A percentile compares a stretch with the other conserved stretches of the same genome.
Conservation (phyloP, 2,797 vertebrate species). For the Syncerus caffer region DNA sequence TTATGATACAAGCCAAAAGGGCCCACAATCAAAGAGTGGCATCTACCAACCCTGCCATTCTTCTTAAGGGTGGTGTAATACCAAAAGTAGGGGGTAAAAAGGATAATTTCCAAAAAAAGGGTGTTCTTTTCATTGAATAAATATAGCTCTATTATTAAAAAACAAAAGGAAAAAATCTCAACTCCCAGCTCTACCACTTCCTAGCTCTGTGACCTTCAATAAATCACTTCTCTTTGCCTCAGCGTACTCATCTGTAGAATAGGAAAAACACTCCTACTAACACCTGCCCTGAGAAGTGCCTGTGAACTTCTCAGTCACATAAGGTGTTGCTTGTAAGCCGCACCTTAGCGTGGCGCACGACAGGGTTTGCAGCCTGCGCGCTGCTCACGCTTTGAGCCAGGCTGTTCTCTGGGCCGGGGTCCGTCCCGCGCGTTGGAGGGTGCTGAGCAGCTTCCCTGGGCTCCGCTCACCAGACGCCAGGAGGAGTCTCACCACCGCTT, state of each 20-base stretch:
- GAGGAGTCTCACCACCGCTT: background rate
- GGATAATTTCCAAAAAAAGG: background rate
- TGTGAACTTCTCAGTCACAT: too few relatives aligned
- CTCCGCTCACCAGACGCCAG: background rate
- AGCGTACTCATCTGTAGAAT: background rate
- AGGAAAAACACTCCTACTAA: background rate
- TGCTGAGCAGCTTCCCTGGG: background rate
- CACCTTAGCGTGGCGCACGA: fast-evolving
- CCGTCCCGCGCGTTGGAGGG: fast-evolving
- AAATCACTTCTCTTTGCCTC: background rate
- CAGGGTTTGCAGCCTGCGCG: background rate
- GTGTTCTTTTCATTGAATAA: background rate
- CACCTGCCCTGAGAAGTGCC: background rate
- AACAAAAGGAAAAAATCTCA: background rate
- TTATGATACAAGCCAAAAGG: background rate
- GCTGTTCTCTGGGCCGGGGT: background rate
- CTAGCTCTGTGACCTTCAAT: background rate
- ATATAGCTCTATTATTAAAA: background rate
- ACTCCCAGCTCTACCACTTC: background rate
- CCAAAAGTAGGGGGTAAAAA: background rate
- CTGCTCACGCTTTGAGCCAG: background rate
- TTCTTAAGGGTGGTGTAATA: background rate
- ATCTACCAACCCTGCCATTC: background rate
- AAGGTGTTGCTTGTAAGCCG: background rate
- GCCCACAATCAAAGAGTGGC: background rate